Evolutionary conservation across 1,140 invertebrate genomes (phyloP), one percentile per base, ranked within the genome.

Genomic region (Papilio xuthus): DNA sequence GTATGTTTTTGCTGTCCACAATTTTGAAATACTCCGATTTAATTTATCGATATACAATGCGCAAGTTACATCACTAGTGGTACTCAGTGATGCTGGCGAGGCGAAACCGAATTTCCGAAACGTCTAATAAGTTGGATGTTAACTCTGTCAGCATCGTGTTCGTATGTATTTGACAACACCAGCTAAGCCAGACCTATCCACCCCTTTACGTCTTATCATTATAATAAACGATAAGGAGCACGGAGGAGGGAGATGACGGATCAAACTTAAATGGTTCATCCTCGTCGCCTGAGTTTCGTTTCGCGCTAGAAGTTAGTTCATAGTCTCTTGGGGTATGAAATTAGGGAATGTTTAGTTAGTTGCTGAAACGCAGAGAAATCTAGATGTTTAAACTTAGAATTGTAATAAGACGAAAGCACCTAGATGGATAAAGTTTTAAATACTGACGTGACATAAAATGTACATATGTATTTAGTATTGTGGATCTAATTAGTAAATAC

Each of bases 71-170:
- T 76, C 74, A 56, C 74, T 76, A 76, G 32, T n/a, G n/a, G 32
- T 76, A 76, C 74, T 76, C 28, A 28, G 74, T 60, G 86, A 87
- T 88, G 89, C 87, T 88, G 86, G 88, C 87, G 85, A 86, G 86
- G 88, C 87, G 83, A 92, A 90, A 93, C 90, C 90, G 88, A 92
- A 92, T 93, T 92, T 93, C 90, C 90, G 90, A 93, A 91, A 92
- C 87, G 91, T 93, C 90, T 93, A 93, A 92, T 93, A 92, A 93
- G 88, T 92, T 92, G 90, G 88, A 93, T 93, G 90, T 89, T 91
- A 92, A 91, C 89, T 86, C 89, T 90, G 88, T 88, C 90, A 89
- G 88, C 82, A 85, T 78, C 84, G 83, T 87, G 84, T 86, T 85
- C 85, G 80, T 88, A 89, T 88, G 89, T 90, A 88, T 84, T 82